Evolutionary conservation across 1,140 invertebrate genomes (phyloP).

Genomic region (Ditylenchus dipsaci): DNA sequence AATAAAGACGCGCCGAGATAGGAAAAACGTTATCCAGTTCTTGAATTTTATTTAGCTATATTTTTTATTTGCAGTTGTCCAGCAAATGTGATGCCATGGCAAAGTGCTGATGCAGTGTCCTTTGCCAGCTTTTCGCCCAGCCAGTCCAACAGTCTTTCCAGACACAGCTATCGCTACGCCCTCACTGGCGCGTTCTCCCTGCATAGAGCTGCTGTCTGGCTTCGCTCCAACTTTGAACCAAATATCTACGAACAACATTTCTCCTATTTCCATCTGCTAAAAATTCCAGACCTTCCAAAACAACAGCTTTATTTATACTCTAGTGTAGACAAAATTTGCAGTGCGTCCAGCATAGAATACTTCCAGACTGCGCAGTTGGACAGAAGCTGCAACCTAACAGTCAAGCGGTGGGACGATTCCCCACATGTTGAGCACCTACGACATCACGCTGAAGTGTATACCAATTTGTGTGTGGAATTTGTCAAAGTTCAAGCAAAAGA

Average conservation of each 20-base stretch:
- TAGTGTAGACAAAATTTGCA: constrained; percentile 67
- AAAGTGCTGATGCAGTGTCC: constrained; percentile 42
- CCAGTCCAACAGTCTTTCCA: constrained; percentile 60
- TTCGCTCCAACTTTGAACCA: constrained; percentile 57
- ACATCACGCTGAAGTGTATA: constrained; percentile 19
- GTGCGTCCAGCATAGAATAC: constrained; percentile 59
- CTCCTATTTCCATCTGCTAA: constrained; percentile 60
- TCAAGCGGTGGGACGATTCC: constrained; percentile 14
- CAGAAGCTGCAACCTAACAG: constrained; percentile 28
- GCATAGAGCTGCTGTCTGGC: constrained; percentile 38
- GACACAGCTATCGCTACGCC: constrained; percentile 31
- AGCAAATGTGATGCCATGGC: constrained; percentile 41
- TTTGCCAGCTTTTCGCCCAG: constrained; percentile 39
- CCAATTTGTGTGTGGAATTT: constrained; percentile 11
- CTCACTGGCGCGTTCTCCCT: constrained; percentile 43
- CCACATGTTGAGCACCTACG: constrained; percentile 16
- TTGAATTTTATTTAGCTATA: constrained; percentile 63
- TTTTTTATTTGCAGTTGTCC: constrained; percentile 37
- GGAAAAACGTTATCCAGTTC: too few species aligned
- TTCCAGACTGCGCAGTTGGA: constrained; percentile 42
- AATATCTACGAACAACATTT: constrained; percentile 58
- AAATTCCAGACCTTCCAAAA: constrained; percentile 63
- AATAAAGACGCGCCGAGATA: too few species aligned
- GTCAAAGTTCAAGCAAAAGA: background rate
- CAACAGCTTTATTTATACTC: constrained; percentile 72